phyloP scores from a whole-genome alignment of 2,888 invertebrate genomes.

The Unio delphinus region DNA sequence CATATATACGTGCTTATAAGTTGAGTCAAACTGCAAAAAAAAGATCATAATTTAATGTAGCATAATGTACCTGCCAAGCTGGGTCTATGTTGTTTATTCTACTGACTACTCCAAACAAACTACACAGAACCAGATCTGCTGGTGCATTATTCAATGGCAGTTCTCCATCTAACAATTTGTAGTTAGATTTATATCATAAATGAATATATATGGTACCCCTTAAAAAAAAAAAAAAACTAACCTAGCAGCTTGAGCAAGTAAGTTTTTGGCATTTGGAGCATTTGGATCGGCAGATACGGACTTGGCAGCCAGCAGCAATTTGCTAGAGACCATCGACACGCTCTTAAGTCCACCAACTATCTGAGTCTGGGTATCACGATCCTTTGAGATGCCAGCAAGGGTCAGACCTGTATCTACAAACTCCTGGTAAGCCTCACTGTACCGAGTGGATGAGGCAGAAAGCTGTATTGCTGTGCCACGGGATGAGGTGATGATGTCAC shows the following conservation, averaged over 20 bases:
- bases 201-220: too few relatives aligned
- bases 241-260: constrained; percentile 87
- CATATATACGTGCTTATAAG: too few relatives aligned
- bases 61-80: too few relatives aligned
- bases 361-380: constrained; percentile 82
- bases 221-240: constrained; percentile 33
- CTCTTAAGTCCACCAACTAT: constrained; percentile 90
- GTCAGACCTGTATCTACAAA: constrained; percentile 77
- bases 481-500: constrained; percentile 85
- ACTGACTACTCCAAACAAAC: too few relatives aligned
- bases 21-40: too few relatives aligned
- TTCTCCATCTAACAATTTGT: too few relatives aligned
- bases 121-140: too few relatives aligned
- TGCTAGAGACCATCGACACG: constrained; percentile 89
- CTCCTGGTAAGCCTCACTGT: constrained; percentile 82
- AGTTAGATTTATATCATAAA: too few relatives aligned
- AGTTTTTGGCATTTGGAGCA: constrained; percentile 91
- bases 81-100: too few relatives aligned
- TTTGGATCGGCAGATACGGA: constrained; percentile 90
- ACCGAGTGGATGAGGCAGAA: constrained; percentile 83
- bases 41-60: too few relatives aligned
- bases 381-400: constrained; percentile 73
- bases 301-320: constrained; percentile 89
- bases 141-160: too few relatives aligned
- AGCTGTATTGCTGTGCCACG: constrained; percentile 78